Evolutionary conservation across 2,113 vertebrate genomes (phyloP).

Genomic region (rat (Rattus norvegicus)): GRCr8 NC_086038.1:27800501-27801000

Average conservation of each 20-base stretch:
- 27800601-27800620: neutral
- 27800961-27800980: too few species aligned
- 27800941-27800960: too few species aligned
- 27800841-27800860: neutral
- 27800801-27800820: neutral
- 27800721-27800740: neutral
- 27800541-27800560: neutral
- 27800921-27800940: neutral
- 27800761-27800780: neutral
- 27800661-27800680: neutral
- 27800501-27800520: too few species aligned
- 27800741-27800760: neutral
- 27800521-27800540: neutral
- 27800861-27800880: neutral
- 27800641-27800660: neutral
- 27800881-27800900: neutral
- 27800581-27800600: neutral
- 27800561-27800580: neutral
- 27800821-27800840: too few species aligned
- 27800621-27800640: neutral
- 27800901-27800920: neutral
- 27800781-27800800: neutral
- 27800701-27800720: neutral
- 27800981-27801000: too few species aligned
- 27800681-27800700: slow-evolving; percentile 15